A percentile compares a stretch with the other conserved stretches of the same genome.
These are phyloP conservation scores for Microplitis mediator DNA, from an alignment of 1,140 invertebrate genomes.

Conservation along the genomic window DNA sequence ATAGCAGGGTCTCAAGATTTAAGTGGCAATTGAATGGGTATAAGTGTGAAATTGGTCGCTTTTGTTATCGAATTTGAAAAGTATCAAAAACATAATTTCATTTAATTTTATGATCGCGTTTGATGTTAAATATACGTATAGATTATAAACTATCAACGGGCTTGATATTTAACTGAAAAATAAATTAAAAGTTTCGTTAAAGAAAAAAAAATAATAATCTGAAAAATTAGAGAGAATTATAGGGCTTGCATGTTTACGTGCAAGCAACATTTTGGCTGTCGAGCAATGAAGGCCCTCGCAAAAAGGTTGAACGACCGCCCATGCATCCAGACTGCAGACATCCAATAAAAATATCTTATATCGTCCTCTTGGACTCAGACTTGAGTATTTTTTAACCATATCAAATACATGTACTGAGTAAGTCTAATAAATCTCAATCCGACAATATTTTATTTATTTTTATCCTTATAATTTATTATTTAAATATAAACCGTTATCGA, in stretches of 20 bases:
- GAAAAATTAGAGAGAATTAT: slow-evolving; percentile 26
- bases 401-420: slow-evolving; percentile 9
- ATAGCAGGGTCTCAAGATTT: too few relatives aligned
- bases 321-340: slow-evolving; percentile 55
- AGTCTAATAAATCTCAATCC: slow-evolving; percentile 9
- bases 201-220: not conserved
- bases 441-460: not conserved
- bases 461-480: not conserved
- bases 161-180: too few relatives aligned
- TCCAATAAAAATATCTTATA: slow-evolving; percentile 55
- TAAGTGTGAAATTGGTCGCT: too few relatives aligned
- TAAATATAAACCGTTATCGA: not conserved
- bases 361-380: slow-evolving; percentile 33
- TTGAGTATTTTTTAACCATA: not conserved
- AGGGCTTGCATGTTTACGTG: slow-evolving; percentile 13
- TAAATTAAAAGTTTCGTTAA: too few relatives aligned
- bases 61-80: too few relatives aligned
- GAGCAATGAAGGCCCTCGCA: slow-evolving; percentile 17
- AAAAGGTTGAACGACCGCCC: slow-evolving; percentile 49
- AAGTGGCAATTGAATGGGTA: too few relatives aligned
- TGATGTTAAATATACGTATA: too few relatives aligned
- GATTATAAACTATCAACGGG: too few relatives aligned
- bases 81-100: too few relatives aligned
- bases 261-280: not conserved
- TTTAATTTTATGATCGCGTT: too few relatives aligned